Percentiles rank a stretch among this genome's conserved stretches.
Evolutionary conservation across 2,113 vertebrate species (phyloP).

Genomic region (Origma solitaria): DNA sequence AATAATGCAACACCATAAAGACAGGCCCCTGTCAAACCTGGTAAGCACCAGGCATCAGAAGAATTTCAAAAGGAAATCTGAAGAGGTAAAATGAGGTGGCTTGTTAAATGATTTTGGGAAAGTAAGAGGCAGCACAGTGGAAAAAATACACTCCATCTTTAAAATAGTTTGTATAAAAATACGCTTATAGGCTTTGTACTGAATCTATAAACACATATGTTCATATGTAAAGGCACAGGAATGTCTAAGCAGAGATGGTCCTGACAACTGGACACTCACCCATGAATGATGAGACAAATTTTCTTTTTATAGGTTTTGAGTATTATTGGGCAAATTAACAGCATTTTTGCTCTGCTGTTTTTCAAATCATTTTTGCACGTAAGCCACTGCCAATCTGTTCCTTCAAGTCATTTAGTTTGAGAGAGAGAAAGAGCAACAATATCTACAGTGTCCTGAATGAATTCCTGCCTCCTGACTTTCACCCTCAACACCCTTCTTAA

Average conservation of each 20-base stretch:
- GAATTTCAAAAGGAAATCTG: not conserved
- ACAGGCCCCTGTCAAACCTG: not conserved
- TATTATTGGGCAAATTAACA: not conserved
- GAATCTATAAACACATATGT: not conserved
- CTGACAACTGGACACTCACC: fast-evolving
- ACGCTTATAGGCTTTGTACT: not conserved
- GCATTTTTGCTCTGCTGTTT: not conserved
- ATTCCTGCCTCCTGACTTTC: not conserved
- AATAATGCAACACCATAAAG: not conserved
- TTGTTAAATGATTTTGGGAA: not conserved
- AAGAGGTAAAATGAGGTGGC: not conserved
- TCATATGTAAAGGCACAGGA: not conserved
- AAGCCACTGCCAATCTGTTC: not conserved
- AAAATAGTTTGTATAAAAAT: not conserved
- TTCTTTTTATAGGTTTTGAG: not conserved
- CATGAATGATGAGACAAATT: not conserved
- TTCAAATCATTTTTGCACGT: not conserved
- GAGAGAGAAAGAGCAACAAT: not conserved
- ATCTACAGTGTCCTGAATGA: not conserved
- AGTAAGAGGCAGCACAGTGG: not conserved
- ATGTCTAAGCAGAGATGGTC: not conserved
- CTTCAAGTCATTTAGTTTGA: not conserved
- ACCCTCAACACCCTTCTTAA: not conserved
- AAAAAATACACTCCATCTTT: not conserved
- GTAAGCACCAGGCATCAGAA: not conserved